Conservation (phyloP, 2,797 vertebrate species). For the Sebastes iracundus region DNA sequence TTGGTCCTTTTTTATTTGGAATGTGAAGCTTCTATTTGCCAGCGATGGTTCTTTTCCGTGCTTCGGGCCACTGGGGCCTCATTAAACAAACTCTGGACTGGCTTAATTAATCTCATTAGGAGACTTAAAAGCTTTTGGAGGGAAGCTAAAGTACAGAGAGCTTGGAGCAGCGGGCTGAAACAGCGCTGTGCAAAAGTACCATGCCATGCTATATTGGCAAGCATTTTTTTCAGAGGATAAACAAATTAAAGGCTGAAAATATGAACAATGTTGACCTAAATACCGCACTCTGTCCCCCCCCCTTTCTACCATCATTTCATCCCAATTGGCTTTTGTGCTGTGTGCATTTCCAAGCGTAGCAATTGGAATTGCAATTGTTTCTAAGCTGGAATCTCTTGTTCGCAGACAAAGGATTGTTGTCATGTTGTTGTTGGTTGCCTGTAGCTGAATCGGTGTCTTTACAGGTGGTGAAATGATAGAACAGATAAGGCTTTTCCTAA, state of each 20-base stretch:
- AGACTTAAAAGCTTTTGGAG: conserved; percentile 69
- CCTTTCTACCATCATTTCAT: conserved; percentile 8
- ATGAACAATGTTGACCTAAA: conserved; percentile 67
- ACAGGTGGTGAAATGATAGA: not conserved
- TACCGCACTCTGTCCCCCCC: conserved; percentile 24
- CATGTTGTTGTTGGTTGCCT: not conserved
- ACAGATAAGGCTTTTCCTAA: not conserved
- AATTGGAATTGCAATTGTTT: conserved; percentile 5
- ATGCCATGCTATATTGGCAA: conserved; percentile 29
- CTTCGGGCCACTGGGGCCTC: conserved; percentile 63
- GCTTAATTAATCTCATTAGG: conserved; percentile 81
- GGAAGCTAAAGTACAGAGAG: conserved; percentile 48
- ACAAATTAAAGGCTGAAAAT: conserved; percentile 56
- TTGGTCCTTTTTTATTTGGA: conserved; percentile 27
- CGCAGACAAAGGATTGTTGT: not conserved
- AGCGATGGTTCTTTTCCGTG: conserved; percentile 41
- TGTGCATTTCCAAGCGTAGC: conserved; percentile 1
- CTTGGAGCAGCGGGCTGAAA: conserved; percentile 32
- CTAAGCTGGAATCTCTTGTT: conserved; percentile 9
- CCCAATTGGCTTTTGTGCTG: conserved; percentile 27
- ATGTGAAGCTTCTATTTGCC: conserved; percentile 35
- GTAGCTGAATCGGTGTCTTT: not conserved
- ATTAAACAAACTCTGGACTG: conserved; percentile 74
- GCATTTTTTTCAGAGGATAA: conserved; percentile 47
- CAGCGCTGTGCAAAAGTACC: conserved; percentile 15